Evolutionary conservation across 2,797 vertebrate genomes (phyloP).

Genomic region (Poecilia gillii): DNA sequence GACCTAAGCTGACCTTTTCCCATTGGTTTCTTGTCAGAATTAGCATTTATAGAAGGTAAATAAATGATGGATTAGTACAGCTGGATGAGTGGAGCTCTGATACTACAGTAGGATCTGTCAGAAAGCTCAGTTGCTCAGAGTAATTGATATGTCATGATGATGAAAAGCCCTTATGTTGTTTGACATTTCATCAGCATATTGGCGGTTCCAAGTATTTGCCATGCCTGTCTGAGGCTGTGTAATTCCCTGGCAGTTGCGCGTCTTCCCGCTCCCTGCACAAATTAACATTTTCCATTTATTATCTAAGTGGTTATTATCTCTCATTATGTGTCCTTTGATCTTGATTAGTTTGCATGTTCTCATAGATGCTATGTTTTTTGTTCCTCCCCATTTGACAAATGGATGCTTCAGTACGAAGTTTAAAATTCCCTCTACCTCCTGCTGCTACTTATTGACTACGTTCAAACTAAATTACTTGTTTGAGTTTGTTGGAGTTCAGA

Average conservation of each 20-base stretch:
- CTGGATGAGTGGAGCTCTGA: slow-evolving; percentile 45
- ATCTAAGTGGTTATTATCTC: slow-evolving; percentile 62
- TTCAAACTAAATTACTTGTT: slow-evolving; percentile 54
- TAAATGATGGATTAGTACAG: slow-evolving; percentile 50
- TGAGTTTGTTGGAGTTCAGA: slow-evolving; percentile 56
- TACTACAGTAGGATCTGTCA: slow-evolving; percentile 46
- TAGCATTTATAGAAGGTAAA: slow-evolving; percentile 36
- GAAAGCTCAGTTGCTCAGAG: slow-evolving; percentile 47
- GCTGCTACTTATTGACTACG: slow-evolving; percentile 46
- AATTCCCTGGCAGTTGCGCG: slow-evolving; percentile 58
- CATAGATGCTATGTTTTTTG: slow-evolving; percentile 59
- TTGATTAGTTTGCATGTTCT: slow-evolving; percentile 44
- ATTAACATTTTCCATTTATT: slow-evolving; percentile 57
- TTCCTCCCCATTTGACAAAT: slow-evolving; percentile 51
- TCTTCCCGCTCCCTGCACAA: slow-evolving; percentile 41
- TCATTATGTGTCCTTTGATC: slow-evolving; percentile 65
- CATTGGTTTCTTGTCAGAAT: slow-evolving; percentile 11
- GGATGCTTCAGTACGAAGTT: slow-evolving; percentile 51
- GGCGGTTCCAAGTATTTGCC: slow-evolving; percentile 64
- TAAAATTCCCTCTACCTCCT: slow-evolving; percentile 18
- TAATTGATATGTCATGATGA: slow-evolving; percentile 71
- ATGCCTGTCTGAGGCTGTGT: slow-evolving; percentile 53
- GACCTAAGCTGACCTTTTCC: slow-evolving; percentile 26
- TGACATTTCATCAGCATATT: slow-evolving; percentile 72
- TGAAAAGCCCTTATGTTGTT: slow-evolving; percentile 64